phyloP scores from a whole-genome alignment of 2,113 vertebrate genomes.

The Hymenochirus boettgeri region DNA sequence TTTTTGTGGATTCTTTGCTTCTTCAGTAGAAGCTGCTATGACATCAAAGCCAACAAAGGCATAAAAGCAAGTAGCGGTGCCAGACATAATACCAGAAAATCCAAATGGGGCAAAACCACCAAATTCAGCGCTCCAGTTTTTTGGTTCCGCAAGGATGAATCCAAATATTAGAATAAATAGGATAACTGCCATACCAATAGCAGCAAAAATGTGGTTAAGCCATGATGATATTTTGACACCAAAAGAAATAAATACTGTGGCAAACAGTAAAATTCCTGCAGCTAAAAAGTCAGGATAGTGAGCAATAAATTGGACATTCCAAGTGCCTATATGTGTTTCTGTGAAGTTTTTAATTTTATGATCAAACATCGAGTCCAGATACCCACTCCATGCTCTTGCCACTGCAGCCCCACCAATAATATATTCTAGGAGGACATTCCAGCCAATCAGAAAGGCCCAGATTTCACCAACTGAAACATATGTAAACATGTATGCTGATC shows the following conservation, averaged over 20 bases:
- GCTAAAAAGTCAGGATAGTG: conserved; percentile 87
- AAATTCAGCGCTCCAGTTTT: conserved; percentile 79
- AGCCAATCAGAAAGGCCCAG: conserved; percentile 96
- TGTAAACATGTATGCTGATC: conserved; percentile 96
- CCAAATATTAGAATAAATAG: conserved; percentile 86
- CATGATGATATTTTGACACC: conserved; percentile 90
- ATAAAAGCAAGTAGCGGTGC: conserved; percentile 91
- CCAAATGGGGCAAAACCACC: conserved; percentile 87
- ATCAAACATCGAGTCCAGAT: conserved; percentile 88
- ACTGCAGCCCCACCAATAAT: conserved; percentile 88
- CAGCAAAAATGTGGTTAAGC: conserved; percentile 88
- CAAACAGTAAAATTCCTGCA: conserved; percentile 75
- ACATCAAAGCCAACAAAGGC: conserved; percentile 94
- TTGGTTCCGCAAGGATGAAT: conserved; percentile 77
- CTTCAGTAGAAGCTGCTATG: conserved; percentile 89
- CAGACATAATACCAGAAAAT: conserved; percentile 84
- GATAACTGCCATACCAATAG: conserved; percentile 76
- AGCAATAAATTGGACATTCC: conserved; percentile 84
- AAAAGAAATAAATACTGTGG: conserved; percentile 83
- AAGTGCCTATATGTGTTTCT: conserved; percentile 73
- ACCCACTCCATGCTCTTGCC: conserved; percentile 91
- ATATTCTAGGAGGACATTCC: conserved; percentile 92
- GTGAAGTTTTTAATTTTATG: conserved; percentile 90
- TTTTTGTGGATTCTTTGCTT: conserved; percentile 82
- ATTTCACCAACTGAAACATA: conserved; percentile 90